Base-by-base conservation (phyloP, 2,113 vertebrate species). In the Ondatra zibethicus region DNA sequence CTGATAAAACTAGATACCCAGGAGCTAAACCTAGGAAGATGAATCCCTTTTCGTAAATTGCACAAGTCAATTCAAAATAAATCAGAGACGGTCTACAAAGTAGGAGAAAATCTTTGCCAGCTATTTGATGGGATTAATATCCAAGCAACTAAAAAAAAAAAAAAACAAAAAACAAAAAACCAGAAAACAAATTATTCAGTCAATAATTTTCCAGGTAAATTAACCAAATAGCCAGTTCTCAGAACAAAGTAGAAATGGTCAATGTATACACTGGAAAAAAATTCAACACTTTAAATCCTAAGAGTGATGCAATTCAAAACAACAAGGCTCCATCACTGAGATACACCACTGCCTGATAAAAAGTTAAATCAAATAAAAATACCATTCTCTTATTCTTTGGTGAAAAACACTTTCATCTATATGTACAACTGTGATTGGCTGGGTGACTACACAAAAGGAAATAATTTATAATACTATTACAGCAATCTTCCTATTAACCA, bases 391-490 rank as follows among this genome's bases (percentile, higher is more conserved):
- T 86, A 36, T 61, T 63, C 55, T 68, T 86, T 39, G 36, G 21
- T 89, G 4, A 86, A 92, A 29, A 89, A 88, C 78, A 96, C 65
- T 82, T 89, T 55, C 91, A 0, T 9, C 78, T 97, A 88, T 72
- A 80, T 93, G 17, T n/a, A 47, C 39, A 88, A 80, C 29, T 88
- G 21, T 70, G 21, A 31, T 78, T 87, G 42, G 25, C 78, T 95
- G 92, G 77, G 68, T 87, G 31, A 94, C 45, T 29, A 42, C 11
- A 63, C 23, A 84, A 97, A 96, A 76, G 88, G 97, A 98, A 96
- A 70, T 84, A 14, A 76, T 77, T 96, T 94, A 42, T 97, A 39
- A 75, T 70, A 97, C 81, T 96, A 97, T 96, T 97, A 52, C 92
- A 97, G 55, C 81, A 95, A 96, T 52, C 80, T 97, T 97, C 78